These are phyloP conservation scores for Oppia nitens DNA, from an alignment of 1,140 invertebrate genomes.

Conservation along the genomic window DNA sequence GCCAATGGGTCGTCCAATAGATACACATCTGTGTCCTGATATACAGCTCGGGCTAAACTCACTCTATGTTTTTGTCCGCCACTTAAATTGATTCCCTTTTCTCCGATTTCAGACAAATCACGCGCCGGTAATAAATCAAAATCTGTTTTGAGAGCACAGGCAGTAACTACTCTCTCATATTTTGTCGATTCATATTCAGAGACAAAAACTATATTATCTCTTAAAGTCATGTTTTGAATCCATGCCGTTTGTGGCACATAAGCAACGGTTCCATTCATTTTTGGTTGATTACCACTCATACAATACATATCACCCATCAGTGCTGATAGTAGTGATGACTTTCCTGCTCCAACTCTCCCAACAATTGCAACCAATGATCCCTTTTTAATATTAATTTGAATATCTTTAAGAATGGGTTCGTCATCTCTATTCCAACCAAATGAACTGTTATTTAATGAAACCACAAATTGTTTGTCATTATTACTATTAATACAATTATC, in stretches of 20 bases:
- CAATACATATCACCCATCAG: slow-evolving; percentile 38
- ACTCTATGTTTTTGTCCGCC: slow-evolving; percentile 96
- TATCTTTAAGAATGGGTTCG: slow-evolving; percentile 17
- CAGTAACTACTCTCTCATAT: slow-evolving; percentile 27
- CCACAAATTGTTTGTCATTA: background rate
- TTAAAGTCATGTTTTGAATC: slow-evolving; percentile 37
- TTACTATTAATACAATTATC: background rate
- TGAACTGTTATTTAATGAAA: background rate
- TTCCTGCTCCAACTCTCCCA: slow-evolving; percentile 33
- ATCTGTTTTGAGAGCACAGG: slow-evolving; percentile 23
- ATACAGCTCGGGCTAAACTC: slow-evolving; percentile 49
- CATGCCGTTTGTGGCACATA: slow-evolving; percentile 41
- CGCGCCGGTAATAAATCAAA: slow-evolving; percentile 28
- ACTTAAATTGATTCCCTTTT: slow-evolving; percentile 49
- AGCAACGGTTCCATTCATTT: slow-evolving; percentile 20
- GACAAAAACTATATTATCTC: slow-evolving; percentile 41
- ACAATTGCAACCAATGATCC: slow-evolving; percentile 32
- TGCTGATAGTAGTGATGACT: slow-evolving; percentile 36
- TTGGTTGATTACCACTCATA: slow-evolving; percentile 16
- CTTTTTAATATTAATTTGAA: slow-evolving; percentile 21
- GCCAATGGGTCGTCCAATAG: slow-evolving; percentile 34
- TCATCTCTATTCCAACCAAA: slow-evolving; percentile 1
- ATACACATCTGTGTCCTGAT: slow-evolving; percentile 28
- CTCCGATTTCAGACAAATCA: slow-evolving; percentile 35
- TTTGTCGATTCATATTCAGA: slow-evolving; percentile 26